Conservation (phyloP, 2,113 vertebrate genomes). For the Hoplias malabaricus region DNA sequence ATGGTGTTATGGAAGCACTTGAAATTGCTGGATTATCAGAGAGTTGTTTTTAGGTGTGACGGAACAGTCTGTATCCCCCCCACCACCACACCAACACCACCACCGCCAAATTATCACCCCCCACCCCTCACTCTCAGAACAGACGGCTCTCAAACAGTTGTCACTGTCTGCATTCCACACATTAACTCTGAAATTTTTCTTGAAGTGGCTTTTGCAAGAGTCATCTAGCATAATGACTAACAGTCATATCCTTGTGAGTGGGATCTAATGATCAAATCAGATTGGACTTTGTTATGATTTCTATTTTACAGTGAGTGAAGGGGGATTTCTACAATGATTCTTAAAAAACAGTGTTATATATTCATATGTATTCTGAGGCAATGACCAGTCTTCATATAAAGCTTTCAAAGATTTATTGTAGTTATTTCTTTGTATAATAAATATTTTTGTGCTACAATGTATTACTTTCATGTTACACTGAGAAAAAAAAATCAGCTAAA, state of each 20-base stretch:
- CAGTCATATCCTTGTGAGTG: neutral
- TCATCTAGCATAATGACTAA: neutral
- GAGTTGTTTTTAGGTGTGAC: slow-evolving; percentile 68
- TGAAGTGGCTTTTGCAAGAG: slow-evolving; percentile 41
- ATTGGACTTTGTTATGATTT: neutral
- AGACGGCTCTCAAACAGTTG: slow-evolving; percentile 49
- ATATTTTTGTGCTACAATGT: too few relatives aligned
- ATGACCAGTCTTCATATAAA: neutral
- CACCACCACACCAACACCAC: too few relatives aligned
- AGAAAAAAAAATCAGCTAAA: too few relatives aligned
- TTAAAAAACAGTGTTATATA: too few relatives aligned
- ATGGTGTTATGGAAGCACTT: slow-evolving; percentile 62
- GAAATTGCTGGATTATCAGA: slow-evolving; percentile 74
- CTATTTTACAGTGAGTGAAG: neutral
- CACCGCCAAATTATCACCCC: slow-evolving; percentile 75
- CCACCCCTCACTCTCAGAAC: slow-evolving; percentile 60
- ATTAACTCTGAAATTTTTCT: slow-evolving; percentile 61
- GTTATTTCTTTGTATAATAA: too few relatives aligned
- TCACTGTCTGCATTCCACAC: slow-evolving; percentile 50
- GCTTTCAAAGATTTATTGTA: too few relatives aligned
- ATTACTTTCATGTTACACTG: too few relatives aligned
- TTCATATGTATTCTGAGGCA: too few relatives aligned
- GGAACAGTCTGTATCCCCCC: slow-evolving; percentile 67
- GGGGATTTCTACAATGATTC: too few relatives aligned
- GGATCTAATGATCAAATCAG: neutral